These are phyloP conservation scores for Meiosimyza platycephala DNA, from an alignment of 2,888 invertebrate genomes.

Conservation along the genomic window DNA sequence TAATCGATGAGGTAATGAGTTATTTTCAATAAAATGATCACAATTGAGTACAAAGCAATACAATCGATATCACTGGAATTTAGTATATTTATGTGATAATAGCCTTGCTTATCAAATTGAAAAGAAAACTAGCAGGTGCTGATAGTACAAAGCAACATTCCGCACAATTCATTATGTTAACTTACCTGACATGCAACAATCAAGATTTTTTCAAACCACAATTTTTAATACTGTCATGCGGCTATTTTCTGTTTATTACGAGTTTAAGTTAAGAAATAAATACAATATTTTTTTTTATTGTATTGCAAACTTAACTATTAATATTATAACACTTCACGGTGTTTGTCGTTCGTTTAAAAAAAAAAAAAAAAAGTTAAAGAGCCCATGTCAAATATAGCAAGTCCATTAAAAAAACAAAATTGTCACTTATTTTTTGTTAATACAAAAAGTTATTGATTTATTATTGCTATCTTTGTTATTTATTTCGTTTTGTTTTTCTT, in stretches of 20 bases:
- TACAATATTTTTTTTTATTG: no score
- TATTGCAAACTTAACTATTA: no score
- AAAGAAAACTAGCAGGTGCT: neutral
- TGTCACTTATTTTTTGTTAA: neutral
- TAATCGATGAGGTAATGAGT: constrained; percentile 15
- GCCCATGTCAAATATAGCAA: constrained; percentile 13
- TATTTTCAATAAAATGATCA: constrained; percentile 13
- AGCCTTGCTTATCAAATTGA: neutral
- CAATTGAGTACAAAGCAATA: neutral
- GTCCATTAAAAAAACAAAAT: neutral
- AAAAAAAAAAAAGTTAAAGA: neutral
- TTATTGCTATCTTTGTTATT: constrained; percentile 11
- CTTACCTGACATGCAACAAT: no score
- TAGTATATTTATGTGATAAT: no score
- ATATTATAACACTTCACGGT: no score
- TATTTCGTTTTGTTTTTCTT: neutral
- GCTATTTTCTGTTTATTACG: no score
- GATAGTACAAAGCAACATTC: neutral
- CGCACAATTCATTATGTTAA: no score
- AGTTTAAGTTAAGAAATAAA: no score
- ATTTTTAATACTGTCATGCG: no score
- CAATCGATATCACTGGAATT: neutral
- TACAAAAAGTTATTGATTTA: constrained; percentile 16
- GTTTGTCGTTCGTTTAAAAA: neutral
- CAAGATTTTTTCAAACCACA: no score